Conservation (phyloP, 2,888 invertebrate genomes). For the Bimastos eiseni region DNA sequence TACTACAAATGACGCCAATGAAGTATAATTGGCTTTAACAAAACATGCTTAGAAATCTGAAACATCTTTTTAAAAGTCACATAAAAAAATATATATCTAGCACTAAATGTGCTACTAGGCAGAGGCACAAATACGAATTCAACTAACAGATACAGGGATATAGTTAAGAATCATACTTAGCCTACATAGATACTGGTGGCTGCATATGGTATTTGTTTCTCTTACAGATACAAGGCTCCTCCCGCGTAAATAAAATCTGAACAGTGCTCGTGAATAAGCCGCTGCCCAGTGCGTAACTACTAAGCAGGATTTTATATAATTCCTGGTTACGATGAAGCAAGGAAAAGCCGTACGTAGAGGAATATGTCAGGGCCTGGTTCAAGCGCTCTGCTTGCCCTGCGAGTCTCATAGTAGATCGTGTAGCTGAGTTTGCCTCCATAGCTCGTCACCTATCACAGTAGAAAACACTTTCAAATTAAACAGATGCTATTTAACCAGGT, state of each 20-base stretch:
- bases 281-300: too few species aligned
- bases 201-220: background rate
- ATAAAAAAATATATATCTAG: background rate
- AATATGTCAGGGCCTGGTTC: constrained; percentile 75
- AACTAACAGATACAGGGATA: background rate
- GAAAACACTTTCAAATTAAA: constrained; percentile 16
- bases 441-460: constrained; percentile 73
- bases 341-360: constrained; percentile 68
- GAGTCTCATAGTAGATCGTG: constrained; percentile 50
- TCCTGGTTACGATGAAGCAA: too few species aligned
- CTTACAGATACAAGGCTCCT: too few species aligned
- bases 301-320: too few species aligned
- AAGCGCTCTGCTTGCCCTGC: background rate
- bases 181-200: background rate
- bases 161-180: background rate
- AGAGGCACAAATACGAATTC: background rate
- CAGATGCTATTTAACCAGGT: too few species aligned
- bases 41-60: background rate
- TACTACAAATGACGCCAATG: too few species aligned
- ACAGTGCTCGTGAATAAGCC: background rate
- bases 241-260: background rate
- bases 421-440: constrained; percentile 86
- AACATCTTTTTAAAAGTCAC: background rate
- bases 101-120: background rate
- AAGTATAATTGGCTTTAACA: background rate